Base-by-base conservation (phyloP, 2,797 vertebrate genomes). In the Craterocephalus amniculus region DNA sequence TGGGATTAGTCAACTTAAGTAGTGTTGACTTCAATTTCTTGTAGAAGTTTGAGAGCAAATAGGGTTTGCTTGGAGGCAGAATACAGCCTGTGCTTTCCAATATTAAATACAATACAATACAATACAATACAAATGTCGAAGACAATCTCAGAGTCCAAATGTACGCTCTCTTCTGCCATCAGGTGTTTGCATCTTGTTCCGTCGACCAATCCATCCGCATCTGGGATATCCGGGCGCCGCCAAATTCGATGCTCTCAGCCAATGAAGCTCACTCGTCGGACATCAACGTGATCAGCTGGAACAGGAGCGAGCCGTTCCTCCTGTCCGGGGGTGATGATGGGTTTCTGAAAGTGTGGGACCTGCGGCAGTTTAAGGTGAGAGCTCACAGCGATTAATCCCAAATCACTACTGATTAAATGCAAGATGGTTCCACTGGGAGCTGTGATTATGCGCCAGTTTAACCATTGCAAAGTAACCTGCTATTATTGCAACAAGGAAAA, bases 141-240 rank as follows among this genome's bases (percentile, higher is more conserved):
- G n/a, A n/a, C n/a, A 18, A 18, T 26, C 26, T 43, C 6, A 48
- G 18, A 45, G 10, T 48, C 12, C 29, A 26, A 32, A 32, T 16
- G 7, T 49, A 0, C 32, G n/a, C 1, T 29, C 1, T 74, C 67
- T 24, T 63, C 52, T 54, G 18, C 34, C 4, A 1, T 80, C 81
- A 97, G 96, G 96, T 98, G 13, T 98, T 97, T 54, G 95, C 95
- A 1, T 97, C 96, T 0, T 97, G 97, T 74, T 97, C 96, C 0
- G 95, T 95, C 0, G 97, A 98, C n/a, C 89, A 93, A 70, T 96
- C 96, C 1, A 85, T 98, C 65, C 95, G 96, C 6, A 74, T 98
- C 70, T 98, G 97, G 97, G 97, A 98, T 65, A 90, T 92, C 63
- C 92, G 97, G 5, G 93, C 97, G 3, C 94, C 94, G 0, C 96